Conservation (phyloP, 2,888 invertebrate genomes). For the Dasysyrphus tricinctus region DNA sequence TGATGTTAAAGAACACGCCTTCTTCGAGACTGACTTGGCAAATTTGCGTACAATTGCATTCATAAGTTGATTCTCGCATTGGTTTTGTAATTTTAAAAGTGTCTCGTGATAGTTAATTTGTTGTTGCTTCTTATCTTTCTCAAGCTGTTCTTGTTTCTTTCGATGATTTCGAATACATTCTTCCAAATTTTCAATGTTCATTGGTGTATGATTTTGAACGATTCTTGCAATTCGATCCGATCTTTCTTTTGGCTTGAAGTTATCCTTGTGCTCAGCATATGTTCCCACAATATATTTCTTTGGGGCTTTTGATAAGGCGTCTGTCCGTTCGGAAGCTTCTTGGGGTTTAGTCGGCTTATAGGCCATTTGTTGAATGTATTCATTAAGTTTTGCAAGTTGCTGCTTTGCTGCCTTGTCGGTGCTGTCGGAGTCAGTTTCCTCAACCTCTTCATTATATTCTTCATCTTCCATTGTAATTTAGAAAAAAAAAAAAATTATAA, state of each 20-base stretch:
- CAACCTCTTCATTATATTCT: background rate
- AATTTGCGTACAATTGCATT: conserved; percentile 55
- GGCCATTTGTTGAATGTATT: conserved; percentile 65
- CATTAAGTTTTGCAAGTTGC: conserved; percentile 40
- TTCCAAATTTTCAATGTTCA: conserved; percentile 52
- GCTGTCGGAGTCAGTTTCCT: background rate
- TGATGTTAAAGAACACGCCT: conserved; percentile 1
- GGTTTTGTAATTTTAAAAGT: conserved; percentile 50
- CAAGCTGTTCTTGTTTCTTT: conserved; percentile 28
- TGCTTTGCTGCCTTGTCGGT: background rate
- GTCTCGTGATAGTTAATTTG: conserved; percentile 56
- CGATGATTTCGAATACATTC: conserved; percentile 48
- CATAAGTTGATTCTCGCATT: conserved; percentile 61
- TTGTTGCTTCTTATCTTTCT: conserved; percentile 39
- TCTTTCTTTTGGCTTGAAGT: conserved; percentile 43
- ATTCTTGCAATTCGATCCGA: conserved; percentile 39
- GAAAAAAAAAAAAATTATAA: background rate
- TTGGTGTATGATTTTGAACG: conserved; percentile 26
- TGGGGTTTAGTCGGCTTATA: conserved; percentile 35
- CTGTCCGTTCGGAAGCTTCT: conserved; percentile 30
- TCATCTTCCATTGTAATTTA: conserved; percentile 46
- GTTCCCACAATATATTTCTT: conserved; percentile 41
- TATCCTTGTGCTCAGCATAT: conserved; percentile 44
- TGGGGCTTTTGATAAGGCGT: conserved; percentile 31
- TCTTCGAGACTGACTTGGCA: conserved; percentile 31